phyloP scores from a whole-genome alignment of 2,113 vertebrate genomes.

The Microcebus ravelobensis region DNA sequence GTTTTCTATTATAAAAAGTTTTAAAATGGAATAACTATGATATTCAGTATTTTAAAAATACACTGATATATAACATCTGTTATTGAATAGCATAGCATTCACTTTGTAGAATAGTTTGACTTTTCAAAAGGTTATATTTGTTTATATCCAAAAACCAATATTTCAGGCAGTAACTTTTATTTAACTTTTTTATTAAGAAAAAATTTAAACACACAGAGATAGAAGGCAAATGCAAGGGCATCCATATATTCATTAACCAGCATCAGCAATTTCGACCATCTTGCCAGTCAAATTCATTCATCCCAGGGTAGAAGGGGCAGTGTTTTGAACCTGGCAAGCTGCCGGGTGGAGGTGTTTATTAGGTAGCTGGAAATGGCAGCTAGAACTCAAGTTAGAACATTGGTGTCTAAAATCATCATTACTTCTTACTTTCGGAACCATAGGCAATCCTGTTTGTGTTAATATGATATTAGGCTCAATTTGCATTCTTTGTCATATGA shows the following conservation, averaged over 20 bases:
- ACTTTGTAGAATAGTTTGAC: not conserved
- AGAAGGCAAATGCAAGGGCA: not conserved
- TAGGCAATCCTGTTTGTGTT: not conserved
- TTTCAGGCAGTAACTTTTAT: not conserved
- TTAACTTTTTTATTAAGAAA: not conserved
- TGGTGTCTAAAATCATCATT: not conserved
- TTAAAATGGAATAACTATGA: not conserved
- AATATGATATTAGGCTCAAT: not conserved
- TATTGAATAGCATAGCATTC: not conserved
- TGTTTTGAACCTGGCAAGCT: not conserved
- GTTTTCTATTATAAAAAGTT: slow-evolving; percentile 3
- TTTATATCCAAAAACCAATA: not conserved
- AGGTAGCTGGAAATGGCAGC: not conserved
- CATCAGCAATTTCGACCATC: not conserved
- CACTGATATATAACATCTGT: not conserved
- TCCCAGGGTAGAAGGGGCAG: no score
- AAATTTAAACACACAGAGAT: not conserved
- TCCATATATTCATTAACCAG: not conserved
- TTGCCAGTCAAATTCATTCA: not conserved
- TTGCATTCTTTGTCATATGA: not conserved
- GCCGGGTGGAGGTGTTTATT: not conserved
- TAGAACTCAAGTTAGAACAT: not conserved
- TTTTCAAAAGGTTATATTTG: not conserved
- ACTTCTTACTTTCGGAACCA: not conserved
- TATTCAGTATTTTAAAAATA: not conserved